Percentiles rank a stretch among this genome's conserved stretches.
These are phyloP conservation scores for Neodiprion virginianus DNA, from an alignment of 1,140 invertebrate genomes.

Conservation along the genomic window DNA sequence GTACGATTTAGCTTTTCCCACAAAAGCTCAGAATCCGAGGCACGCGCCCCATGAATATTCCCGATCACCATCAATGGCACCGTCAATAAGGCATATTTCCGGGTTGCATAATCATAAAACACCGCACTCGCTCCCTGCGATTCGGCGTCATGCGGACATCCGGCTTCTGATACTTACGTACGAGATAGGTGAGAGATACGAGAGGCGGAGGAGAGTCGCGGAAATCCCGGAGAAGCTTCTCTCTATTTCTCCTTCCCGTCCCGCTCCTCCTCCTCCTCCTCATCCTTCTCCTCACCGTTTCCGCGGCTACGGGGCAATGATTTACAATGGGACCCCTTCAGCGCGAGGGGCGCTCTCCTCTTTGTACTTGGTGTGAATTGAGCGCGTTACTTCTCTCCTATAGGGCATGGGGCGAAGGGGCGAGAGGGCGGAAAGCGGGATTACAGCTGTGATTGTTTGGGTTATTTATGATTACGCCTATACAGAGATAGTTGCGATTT, in stretches of 20 bases:
- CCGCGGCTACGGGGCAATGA: constrained; percentile 38
- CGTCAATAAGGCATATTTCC: constrained; percentile 2
- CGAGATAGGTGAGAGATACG: background rate
- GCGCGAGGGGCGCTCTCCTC: constrained; percentile 37
- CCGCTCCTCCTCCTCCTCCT: background rate
- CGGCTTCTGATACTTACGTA: background rate
- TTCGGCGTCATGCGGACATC: background rate
- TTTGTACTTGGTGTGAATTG: constrained; percentile 53
- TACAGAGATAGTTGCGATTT: constrained; percentile 7
- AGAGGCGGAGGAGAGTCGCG: background rate
- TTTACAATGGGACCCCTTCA: constrained; percentile 39
- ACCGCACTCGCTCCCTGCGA: background rate
- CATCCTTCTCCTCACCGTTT: constrained; percentile 6
- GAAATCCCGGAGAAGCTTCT: background rate
- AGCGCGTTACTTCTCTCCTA: constrained; percentile 30
- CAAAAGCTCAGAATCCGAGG: no score
- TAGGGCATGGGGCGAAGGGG: constrained; percentile 21
- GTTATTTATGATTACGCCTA: constrained; percentile 50
- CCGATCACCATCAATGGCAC: no score
- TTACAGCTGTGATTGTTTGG: constrained; percentile 43
- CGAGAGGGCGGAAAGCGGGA: constrained; percentile 24
- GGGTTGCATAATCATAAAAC: constrained; percentile 7
- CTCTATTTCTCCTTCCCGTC: background rate
- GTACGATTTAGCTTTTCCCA: no score
- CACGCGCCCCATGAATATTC: no score